Evolutionary conservation across 2,113 vertebrate genomes (phyloP).

Genomic region (Mastomys coucha): DNA sequence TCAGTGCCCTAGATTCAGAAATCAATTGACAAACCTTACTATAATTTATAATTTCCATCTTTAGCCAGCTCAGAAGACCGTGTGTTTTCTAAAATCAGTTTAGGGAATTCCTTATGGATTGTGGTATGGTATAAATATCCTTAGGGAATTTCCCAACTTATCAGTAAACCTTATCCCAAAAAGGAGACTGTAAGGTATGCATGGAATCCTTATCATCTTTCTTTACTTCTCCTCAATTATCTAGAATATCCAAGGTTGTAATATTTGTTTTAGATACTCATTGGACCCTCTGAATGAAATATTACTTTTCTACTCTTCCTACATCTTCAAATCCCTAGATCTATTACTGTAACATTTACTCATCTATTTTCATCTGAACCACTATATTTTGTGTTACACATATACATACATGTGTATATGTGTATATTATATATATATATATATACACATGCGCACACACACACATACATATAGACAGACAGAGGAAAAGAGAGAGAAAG

Average conservation of each 20-base stretch:
- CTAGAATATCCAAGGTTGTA: background rate
- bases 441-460: no score
- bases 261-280: background rate
- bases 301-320: background rate
- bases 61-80: slow-evolving; percentile 36
- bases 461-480: no score
- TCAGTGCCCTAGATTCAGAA: slow-evolving; percentile 7
- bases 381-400: background rate
- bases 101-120: background rate
- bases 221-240: background rate
- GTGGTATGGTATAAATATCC: slow-evolving; percentile 31
- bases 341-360: background rate
- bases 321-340: background rate
- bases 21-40: background rate
- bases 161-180: background rate
- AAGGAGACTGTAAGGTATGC: slow-evolving; percentile 38
- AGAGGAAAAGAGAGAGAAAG: no score
- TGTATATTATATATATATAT: background rate
- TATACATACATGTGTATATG: background rate
- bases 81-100: slow-evolving; percentile 11
- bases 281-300: slow-evolving; percentile 16
- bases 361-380: background rate
- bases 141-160: slow-evolving; percentile 59
- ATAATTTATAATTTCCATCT: background rate
- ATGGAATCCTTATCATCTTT: background rate